phyloP scores from a whole-genome alignment of 2,888 invertebrate genomes.

The Taenaris catops region DNA sequence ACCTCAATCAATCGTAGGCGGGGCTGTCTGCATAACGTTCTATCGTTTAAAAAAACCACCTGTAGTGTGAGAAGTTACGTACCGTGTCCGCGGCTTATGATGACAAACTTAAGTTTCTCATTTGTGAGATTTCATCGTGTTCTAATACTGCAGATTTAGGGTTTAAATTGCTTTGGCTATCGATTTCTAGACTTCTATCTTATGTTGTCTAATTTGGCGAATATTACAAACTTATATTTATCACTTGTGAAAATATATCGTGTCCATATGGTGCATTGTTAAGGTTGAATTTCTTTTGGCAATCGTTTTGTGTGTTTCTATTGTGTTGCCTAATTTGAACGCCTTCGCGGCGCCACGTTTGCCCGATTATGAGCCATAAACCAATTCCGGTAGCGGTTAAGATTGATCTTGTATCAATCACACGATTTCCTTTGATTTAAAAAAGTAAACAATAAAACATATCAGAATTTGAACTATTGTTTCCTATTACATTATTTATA shows the following conservation, averaged over 20 bases:
- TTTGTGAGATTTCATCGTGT: neutral
- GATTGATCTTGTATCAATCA: slow-evolving; percentile 41
- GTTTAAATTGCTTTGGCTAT: no score
- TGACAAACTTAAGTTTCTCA: slow-evolving; percentile 3
- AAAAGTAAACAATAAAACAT: no score
- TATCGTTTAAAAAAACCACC: slow-evolving; percentile 57
- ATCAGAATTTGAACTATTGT: no score
- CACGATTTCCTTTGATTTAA: slow-evolving; percentile 26
- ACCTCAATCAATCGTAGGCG: slow-evolving; percentile 52
- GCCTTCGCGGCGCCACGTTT: slow-evolving; percentile 64
- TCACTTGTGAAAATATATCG: no score
- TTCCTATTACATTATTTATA: slow-evolving; percentile 1
- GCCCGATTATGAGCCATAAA: slow-evolving; percentile 71
- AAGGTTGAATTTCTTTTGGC: no score
- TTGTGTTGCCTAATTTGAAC: slow-evolving; percentile 45
- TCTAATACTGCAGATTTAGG: slow-evolving; percentile 23
- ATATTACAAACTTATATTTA: no score
- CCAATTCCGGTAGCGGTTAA: slow-evolving; percentile 72
- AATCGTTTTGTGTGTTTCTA: slow-evolving; percentile 18
- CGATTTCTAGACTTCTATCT: no score
- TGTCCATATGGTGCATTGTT: no score
- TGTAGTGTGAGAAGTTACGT: slow-evolving; percentile 60
- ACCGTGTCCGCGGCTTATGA: slow-evolving; percentile 8
- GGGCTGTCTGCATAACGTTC: slow-evolving; percentile 39
- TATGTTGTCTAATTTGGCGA: no score